Evolutionary conservation across 35 echinoderm and acorn worm genomes (phyloP).

Genomic region (Chiridota heheva): DNA sequence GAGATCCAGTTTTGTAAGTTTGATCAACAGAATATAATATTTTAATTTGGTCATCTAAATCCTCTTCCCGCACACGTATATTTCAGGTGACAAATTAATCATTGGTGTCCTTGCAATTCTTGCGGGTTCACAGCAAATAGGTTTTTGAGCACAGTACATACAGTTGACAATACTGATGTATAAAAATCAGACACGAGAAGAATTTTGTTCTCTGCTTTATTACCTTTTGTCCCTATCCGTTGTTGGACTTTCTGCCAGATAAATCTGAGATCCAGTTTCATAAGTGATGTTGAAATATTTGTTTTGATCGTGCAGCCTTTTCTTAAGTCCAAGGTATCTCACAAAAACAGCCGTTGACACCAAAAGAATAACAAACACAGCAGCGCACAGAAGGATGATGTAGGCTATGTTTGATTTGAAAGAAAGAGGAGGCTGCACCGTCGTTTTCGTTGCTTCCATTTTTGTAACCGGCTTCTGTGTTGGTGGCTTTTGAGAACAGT

Average conservation of each 20-base stretch:
- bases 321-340: slow-evolving; percentile 7
- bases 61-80: no score
- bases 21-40: no score
- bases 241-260: slow-evolving; percentile 24
- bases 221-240: neutral
- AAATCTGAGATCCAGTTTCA: slow-evolving; percentile 25
- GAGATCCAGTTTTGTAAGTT: no score
- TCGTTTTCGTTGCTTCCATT: neutral
- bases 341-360: neutral
- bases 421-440: neutral
- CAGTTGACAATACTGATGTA: no score
- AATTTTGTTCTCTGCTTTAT: slow-evolving; percentile 10
- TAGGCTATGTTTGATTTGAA: neutral
- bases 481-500: neutral
- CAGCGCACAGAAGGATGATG: no score
- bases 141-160: no score
- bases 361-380: slow-evolving; percentile 9
- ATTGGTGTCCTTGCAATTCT: no score
- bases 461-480: neutral
- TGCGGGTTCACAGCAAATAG: no score
- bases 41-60: no score
- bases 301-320: slow-evolving; percentile 34
- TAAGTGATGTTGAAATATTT: slow-evolving; percentile 51
- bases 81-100: no score
- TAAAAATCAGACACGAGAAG: no score